Evolutionary conservation across 2,113 vertebrate species (phyloP).

Genomic region (Puma concolor): DNA sequence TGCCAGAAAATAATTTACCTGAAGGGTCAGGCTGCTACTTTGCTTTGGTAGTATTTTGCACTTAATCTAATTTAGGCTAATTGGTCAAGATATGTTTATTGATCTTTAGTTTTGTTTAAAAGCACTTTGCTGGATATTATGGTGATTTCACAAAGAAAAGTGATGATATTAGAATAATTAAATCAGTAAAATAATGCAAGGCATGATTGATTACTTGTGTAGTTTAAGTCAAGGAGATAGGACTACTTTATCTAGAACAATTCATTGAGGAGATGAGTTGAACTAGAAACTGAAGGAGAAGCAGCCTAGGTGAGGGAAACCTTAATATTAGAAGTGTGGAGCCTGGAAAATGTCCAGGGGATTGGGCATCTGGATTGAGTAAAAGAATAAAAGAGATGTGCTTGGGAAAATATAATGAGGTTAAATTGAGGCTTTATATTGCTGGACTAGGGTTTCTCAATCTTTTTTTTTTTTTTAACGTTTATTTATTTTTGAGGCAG

Average conservation of each 20-base stretch:
- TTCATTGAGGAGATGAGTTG: conserved; percentile 8
- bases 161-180: background rate
- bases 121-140: background rate
- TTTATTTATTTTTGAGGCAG: too few species aligned
- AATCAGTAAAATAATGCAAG: background rate
- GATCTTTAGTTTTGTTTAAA: background rate
- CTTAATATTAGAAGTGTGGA: background rate
- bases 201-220: background rate
- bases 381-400: background rate
- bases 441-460: background rate
- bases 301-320: background rate
- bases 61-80: conserved; percentile 26
- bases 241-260: background rate
- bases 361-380: background rate
- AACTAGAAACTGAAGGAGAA: background rate
- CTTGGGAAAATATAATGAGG: background rate
- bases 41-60: conserved; percentile 13
- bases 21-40: background rate
- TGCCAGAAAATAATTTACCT: background rate
- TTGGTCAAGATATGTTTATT: background rate
- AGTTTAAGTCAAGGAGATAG: background rate
- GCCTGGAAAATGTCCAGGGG: background rate
- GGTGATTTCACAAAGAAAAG: conserved; percentile 25
- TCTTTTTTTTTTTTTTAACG: background rate
- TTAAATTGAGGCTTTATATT: background rate